Conservation (phyloP, 2,113 vertebrate genomes). For the Saccopteryx bilineata region DNA sequence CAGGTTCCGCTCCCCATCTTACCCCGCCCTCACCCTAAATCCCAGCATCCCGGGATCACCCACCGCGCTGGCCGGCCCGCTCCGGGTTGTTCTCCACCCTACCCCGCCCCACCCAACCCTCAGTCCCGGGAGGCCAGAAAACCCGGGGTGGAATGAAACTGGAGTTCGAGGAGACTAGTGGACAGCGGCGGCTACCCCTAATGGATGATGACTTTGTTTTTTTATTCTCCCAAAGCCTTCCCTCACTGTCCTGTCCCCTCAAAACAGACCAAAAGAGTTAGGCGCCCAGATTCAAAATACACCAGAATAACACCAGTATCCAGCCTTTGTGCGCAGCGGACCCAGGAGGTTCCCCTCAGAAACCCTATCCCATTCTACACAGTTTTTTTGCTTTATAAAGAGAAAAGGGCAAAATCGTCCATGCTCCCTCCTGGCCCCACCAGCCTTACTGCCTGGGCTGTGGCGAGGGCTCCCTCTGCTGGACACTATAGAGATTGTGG, state of each 20-base stretch:
- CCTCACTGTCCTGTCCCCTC: neutral
- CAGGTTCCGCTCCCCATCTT: slow-evolving; percentile 72
- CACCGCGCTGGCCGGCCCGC: slow-evolving; percentile 80
- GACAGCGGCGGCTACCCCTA: neutral
- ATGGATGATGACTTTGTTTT: neutral
- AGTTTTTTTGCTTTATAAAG: neutral
- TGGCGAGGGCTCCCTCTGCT: slow-evolving; percentile 87
- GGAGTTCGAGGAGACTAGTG: slow-evolving; percentile 45
- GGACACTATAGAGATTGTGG: slow-evolving; percentile 81
- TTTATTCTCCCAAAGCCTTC: neutral
- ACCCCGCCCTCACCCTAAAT: slow-evolving; percentile 82
- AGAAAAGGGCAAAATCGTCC: neutral
- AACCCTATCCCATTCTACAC: neutral
- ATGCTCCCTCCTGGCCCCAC: neutral
- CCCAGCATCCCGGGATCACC: slow-evolving; percentile 84
- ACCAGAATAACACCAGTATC: neutral
- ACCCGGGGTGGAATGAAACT: slow-evolving; percentile 57
- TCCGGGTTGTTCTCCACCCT: slow-evolving; percentile 67
- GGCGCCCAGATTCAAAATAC: neutral
- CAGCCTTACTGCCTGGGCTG: neutral
- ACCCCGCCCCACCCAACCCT: slow-evolving; percentile 81
- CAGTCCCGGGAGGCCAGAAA: slow-evolving; percentile 65
- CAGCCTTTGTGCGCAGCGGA: slow-evolving; percentile 1
- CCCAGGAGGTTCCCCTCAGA: neutral
- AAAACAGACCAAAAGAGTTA: neutral